These are phyloP conservation scores for Leptinotarsa lineolata DNA, from an alignment of 1,140 invertebrate genomes.

Conservation along the genomic window DNA sequence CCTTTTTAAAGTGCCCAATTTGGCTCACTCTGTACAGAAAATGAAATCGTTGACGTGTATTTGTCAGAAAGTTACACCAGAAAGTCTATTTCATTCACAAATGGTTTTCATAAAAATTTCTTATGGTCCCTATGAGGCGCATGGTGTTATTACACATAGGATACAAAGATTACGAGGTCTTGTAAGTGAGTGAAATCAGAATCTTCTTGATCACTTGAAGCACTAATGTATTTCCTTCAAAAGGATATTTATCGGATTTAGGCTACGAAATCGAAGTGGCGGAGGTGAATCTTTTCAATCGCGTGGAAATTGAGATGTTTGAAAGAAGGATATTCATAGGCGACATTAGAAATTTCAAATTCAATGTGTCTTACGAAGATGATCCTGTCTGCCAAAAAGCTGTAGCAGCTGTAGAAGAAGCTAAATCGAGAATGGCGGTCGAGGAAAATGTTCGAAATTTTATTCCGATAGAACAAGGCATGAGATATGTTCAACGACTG, in stretches of 20 bases:
- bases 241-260: slow-evolving; percentile 23
- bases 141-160: slow-evolving; percentile 39
- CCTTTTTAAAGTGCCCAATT: too few species aligned
- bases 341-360: slow-evolving; percentile 38
- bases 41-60: too few species aligned
- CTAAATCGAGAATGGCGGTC: slow-evolving; percentile 14
- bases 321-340: slow-evolving; percentile 37
- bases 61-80: too few species aligned
- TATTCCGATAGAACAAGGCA: not conserved
- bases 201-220: not conserved
- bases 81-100: slow-evolving; percentile 1
- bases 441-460: slow-evolving; percentile 26
- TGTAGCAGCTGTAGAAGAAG: slow-evolving; percentile 30
- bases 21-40: too few species aligned
- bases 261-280: slow-evolving; percentile 30
- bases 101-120: slow-evolving; percentile 25
- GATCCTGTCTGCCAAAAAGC: slow-evolving; percentile 33
- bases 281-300: slow-evolving; percentile 30
- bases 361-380: slow-evolving; percentile 36
- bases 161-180: slow-evolving; percentile 40
- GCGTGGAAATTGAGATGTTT: slow-evolving; percentile 38
- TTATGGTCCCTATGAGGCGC: slow-evolving; percentile 43
- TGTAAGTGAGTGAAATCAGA: slow-evolving; percentile 22
- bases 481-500: not conserved
- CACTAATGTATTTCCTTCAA: slow-evolving; percentile 4